phyloP scores from a whole-genome alignment of 2,888 invertebrate species.

The Junonia oenone region DNA sequence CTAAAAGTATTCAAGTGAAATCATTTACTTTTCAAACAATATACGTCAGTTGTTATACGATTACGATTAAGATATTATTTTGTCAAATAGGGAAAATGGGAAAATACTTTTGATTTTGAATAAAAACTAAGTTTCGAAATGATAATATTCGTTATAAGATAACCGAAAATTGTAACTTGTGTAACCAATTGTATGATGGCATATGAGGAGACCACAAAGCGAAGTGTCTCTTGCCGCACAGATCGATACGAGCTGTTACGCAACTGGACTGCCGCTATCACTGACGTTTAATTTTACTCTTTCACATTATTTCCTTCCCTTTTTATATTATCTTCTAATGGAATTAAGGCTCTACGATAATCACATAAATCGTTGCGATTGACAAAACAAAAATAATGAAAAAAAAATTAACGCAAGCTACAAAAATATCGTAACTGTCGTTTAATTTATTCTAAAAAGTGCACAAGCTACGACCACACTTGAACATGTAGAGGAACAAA shows the following conservation, averaged over 20 bases:
- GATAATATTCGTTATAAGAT: neutral
- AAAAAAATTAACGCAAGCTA: slow-evolving; percentile 13
- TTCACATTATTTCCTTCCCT: slow-evolving; percentile 26
- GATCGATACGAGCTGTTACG: slow-evolving; percentile 76
- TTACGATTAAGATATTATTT: no score
- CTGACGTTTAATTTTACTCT: slow-evolving; percentile 38
- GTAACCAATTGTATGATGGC: slow-evolving; percentile 28
- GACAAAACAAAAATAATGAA: slow-evolving; percentile 8
- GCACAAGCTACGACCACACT: slow-evolving; percentile 33
- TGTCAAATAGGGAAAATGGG: no score
- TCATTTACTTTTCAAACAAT: neutral
- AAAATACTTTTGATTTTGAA: no score
- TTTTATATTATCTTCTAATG: neutral
- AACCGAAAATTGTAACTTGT: neutral
- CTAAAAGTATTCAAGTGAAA: neutral
- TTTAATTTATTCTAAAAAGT: slow-evolving; percentile 30
- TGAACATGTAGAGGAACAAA: slow-evolving; percentile 46
- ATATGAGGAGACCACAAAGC: slow-evolving; percentile 47
- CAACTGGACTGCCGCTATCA: slow-evolving; percentile 66
- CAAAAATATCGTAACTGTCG: slow-evolving; percentile 11
- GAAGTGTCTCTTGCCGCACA: slow-evolving; percentile 58
- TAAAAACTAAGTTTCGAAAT: neutral
- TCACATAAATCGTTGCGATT: neutral
- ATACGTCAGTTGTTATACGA: no score
- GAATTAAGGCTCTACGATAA: slow-evolving; percentile 2